Evolutionary conservation across 2,113 vertebrate species (phyloP), one percentile per base, ranked within the genome.

Genomic region (Pogonocichla stellata): DNA sequence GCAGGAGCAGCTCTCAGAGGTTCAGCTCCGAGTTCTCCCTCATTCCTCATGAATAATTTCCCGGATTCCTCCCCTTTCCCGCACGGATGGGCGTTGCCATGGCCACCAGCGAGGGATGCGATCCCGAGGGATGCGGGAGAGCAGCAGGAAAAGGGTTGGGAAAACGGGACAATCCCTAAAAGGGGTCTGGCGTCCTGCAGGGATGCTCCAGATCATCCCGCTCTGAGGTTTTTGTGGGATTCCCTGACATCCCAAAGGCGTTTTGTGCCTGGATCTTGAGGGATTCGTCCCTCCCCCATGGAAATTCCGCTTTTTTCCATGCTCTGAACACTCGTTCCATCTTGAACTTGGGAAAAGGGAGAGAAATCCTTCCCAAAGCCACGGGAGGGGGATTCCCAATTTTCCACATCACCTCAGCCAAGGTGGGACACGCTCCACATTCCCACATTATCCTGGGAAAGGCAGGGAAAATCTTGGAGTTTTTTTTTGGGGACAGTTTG

Each of bases 41-140:
- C n/a, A 40, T 82, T 80, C 85, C 74, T 95, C 88, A 70, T 70
- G 75, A 84, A 92, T 72, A 92, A 92, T 95, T 92, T 85, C 56
- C 62, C 47, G 43, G 28, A 40, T 67, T 74, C 24, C 25, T 20
- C 36, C 29, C 42, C 22, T 40, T 26, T 77, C 40, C 79, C 0
- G 1, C 91, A 36, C 15, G 84, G 73, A 60, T 67, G 12, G 13
- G 7, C 12, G 97, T 98, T 98, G 96, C 97, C 92, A 95, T 97
- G 97, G 97, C 90, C 86, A 97, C 88, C 1, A 40, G 26, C 19
- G 7, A 80, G 67, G 62, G 93, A 56, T 48, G 73, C 6, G 43
- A 45, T 97, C 95, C 96, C 43, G 3, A 10, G 60, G 95, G 92
- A 78, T 38, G 66, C 2, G 1, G 45, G 58, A 8, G 36, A 90